Conservation (phyloP, 2,888 invertebrate genomes). For the Aquatica leii region DNA sequence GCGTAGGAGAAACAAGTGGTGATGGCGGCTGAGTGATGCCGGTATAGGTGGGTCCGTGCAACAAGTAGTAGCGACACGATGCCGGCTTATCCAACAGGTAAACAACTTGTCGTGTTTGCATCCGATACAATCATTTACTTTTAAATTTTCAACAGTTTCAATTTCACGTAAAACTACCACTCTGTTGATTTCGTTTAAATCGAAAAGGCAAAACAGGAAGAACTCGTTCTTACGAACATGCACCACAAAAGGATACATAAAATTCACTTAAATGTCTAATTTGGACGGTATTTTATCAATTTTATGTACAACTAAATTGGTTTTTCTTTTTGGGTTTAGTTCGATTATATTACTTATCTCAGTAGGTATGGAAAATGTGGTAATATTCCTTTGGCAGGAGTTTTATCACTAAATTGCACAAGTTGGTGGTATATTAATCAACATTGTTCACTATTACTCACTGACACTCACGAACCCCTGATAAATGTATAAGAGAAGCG, state of each 20-base stretch:
- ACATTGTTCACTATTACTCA: constrained; percentile 36
- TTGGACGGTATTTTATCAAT: constrained; percentile 30
- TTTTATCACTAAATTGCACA: constrained; percentile 19
- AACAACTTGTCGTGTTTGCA: constrained; percentile 51
- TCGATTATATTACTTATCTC: not conserved
- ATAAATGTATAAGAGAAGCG: constrained; percentile 37
- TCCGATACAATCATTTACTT: constrained; percentile 13
- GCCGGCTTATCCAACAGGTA: constrained; percentile 57
- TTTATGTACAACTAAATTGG: constrained; percentile 11
- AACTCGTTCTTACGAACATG: constrained; percentile 21
- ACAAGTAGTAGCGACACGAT: constrained; percentile 57
- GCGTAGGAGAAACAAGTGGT: constrained; percentile 51
- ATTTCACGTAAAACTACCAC: not conserved
- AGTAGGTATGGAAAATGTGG: not conserved
- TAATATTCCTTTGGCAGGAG: constrained; percentile 10
- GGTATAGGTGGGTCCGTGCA: constrained; percentile 56
- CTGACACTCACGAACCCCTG: constrained; percentile 37
- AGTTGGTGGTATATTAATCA: constrained; percentile 22
- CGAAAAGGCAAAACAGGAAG: constrained; percentile 25
- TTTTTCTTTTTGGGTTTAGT: not conserved
- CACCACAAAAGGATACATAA: constrained; percentile 20
- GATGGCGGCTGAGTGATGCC: constrained; percentile 49
- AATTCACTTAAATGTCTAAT: constrained; percentile 24
- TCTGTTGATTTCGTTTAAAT: constrained; percentile 1
- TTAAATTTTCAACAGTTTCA: not conserved